Evolutionary conservation across 2,888 invertebrate species (phyloP).

Genomic region (Dinocampus coccinellae): DNA sequence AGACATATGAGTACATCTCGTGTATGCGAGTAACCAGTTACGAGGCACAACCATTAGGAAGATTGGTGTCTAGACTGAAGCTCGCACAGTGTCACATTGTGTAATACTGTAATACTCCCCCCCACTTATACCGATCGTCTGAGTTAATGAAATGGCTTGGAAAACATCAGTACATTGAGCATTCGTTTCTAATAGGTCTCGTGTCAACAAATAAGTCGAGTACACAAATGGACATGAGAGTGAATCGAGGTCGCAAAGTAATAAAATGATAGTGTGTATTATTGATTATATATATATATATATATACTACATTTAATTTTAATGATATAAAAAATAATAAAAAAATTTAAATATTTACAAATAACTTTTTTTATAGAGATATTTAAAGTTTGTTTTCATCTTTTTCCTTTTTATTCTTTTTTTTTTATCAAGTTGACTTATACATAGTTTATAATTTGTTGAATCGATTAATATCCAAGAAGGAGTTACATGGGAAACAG

Average conservation of each 20-base stretch:
- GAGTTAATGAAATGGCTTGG: conserved; percentile 62
- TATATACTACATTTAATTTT: no score
- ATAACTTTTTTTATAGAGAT: no score
- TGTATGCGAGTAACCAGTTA: conserved; percentile 21
- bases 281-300: not conserved
- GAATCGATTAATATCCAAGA: not conserved
- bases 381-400: no score
- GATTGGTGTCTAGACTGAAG: conserved; percentile 58
- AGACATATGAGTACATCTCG: not conserved
- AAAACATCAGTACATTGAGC: conserved; percentile 48
- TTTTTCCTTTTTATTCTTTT: no score
- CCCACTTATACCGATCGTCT: conserved; percentile 49
- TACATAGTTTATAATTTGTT: not conserved
- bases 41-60: conserved; percentile 56
- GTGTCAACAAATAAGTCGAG: conserved; percentile 43
- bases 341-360: no score
- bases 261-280: not conserved
- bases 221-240: not conserved
- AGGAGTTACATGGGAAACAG: no score
- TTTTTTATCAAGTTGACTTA: not conserved
- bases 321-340: no score
- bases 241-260: not conserved
- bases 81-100: conserved; percentile 50
- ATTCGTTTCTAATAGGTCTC: not conserved
- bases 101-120: conserved; percentile 48